phyloP scores from a whole-genome alignment of 2,113 vertebrate species.

The Promerops cafer region DNA sequence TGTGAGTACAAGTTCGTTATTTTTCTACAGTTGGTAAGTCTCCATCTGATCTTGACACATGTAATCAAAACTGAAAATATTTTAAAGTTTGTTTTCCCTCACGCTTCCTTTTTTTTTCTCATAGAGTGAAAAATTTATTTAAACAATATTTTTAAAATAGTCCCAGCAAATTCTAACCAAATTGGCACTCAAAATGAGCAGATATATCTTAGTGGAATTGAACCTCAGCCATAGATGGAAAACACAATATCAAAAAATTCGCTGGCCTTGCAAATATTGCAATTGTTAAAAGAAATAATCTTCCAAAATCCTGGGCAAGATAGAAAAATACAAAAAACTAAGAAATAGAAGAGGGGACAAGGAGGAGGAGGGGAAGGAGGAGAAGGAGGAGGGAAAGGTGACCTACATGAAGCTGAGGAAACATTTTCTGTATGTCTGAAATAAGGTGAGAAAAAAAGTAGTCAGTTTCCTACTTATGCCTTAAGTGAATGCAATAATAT shows the following conservation, averaged over 20 bases:
- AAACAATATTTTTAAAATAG: neutral
- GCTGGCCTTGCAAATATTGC: neutral
- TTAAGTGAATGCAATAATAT: slow-evolving; percentile 25
- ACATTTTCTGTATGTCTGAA: neutral
- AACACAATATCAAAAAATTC: neutral
- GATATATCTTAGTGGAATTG: neutral
- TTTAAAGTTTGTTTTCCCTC: neutral
- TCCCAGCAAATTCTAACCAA: neutral
- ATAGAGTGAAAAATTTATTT: neutral
- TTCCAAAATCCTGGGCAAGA: neutral
- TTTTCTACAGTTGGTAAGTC: neutral
- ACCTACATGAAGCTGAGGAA: neutral
- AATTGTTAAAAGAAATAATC: neutral
- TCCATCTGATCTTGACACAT: neutral
- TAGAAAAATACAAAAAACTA: neutral
- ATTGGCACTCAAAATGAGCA: neutral
- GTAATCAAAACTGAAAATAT: neutral
- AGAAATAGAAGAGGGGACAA: neutral
- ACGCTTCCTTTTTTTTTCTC: neutral
- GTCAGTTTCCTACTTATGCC: neutral
- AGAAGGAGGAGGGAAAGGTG: neutral
- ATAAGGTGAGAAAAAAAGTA: slow-evolving; percentile 40
- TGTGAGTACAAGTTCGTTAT: neutral
- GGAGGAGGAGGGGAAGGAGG: neutral
- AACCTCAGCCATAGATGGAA: neutral